Evolutionary conservation across 2,888 invertebrate genomes (phyloP).

Genomic region (Caenorhabditis macrosperma): DNA sequence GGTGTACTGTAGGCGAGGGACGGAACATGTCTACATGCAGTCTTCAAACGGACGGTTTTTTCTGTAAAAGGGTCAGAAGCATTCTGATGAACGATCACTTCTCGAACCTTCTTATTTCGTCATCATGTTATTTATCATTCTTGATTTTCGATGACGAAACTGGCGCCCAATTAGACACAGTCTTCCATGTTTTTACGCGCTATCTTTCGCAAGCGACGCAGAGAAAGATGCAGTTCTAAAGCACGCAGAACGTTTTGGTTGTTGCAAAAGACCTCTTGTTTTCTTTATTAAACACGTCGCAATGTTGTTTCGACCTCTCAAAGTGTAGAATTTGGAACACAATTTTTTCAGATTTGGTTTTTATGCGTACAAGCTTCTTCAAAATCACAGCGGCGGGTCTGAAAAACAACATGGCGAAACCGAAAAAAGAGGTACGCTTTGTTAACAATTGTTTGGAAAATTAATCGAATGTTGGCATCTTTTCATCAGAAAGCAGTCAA

Average conservation of each 20-base stretch:
- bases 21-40: no score
- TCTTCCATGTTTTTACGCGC: slow-evolving; percentile 2
- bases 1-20: no score
- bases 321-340: no score
- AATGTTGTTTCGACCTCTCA: no score
- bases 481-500: slow-evolving; percentile 26
- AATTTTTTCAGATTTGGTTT: background rate
- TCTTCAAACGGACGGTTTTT: no score
- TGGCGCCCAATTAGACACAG: background rate
- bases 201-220: slow-evolving; percentile 16
- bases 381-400: slow-evolving; percentile 5
- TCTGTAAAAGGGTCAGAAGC: no score
- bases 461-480: background rate
- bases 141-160: slow-evolving; percentile 4
- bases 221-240: slow-evolving; percentile 27
- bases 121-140: no score
- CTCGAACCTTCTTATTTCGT: no score
- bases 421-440: slow-evolving; percentile 33
- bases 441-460: background rate
- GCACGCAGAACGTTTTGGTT: slow-evolving; percentile 16
- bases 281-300: background rate
- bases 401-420: slow-evolving; percentile 41
- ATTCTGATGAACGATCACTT: no score
- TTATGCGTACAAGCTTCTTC: slow-evolving; percentile 31
- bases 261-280: slow-evolving; percentile 11